Conservation (phyloP, 2,797 vertebrate species). For the Halcyon chelicuti region DNA sequence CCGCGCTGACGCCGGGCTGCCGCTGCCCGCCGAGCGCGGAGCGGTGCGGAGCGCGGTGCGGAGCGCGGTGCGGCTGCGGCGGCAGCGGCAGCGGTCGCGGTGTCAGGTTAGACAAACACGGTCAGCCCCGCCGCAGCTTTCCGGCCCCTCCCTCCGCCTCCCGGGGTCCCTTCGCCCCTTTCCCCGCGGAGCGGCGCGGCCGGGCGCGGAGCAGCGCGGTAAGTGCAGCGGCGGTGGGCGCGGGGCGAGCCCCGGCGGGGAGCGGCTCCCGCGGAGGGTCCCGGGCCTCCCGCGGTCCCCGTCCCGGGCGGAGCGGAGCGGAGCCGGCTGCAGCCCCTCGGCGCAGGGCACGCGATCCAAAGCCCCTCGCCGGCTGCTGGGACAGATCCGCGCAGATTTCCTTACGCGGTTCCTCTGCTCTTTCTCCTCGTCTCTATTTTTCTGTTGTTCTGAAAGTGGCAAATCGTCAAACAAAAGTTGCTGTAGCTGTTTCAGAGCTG, state of each 20-base stretch:
- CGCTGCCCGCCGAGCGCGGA: not conserved
- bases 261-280: not conserved
- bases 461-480: not conserved
- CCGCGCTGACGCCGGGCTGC: not conserved
- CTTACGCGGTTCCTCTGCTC: not conserved
- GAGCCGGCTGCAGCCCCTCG: not conserved
- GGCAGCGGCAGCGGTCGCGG: not conserved
- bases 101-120: not conserved
- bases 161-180: not conserved
- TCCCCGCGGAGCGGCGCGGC: not conserved
- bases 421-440: not conserved
- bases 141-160: constrained; percentile 54
- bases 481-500: not conserved
- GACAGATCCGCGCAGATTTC: not conserved
- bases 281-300: too few species aligned
- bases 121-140: constrained; percentile 36
- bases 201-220: not conserved
- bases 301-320: not conserved
- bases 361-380: not conserved
- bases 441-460: not conserved
- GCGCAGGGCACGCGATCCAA: not conserved
- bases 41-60: not conserved
- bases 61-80: not conserved
- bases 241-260: not conserved
- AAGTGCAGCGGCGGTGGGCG: not conserved